These are phyloP conservation scores for Diorhabda elongata DNA, from an alignment of 1,140 invertebrate species.

Conservation along the genomic window DNA sequence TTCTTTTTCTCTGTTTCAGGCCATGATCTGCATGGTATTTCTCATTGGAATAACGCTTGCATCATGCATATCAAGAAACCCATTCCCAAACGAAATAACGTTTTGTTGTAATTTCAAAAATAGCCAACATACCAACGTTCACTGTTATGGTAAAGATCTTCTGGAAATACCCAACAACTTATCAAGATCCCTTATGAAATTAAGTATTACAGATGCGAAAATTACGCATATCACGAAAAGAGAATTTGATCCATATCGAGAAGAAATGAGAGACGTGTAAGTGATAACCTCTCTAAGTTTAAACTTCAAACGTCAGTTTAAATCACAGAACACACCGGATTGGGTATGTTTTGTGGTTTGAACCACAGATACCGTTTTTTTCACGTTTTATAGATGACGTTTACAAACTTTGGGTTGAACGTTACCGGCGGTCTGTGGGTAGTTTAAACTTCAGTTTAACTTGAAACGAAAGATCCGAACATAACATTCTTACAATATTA, in stretches of 20 bases:
- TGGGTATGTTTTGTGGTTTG: neutral
- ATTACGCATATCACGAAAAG: slow-evolving; percentile 37
- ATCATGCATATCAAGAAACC: too few relatives aligned
- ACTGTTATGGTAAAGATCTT: slow-evolving; percentile 41
- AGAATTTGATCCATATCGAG: slow-evolving; percentile 38
- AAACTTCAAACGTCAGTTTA: too few relatives aligned
- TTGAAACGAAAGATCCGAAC: too few relatives aligned
- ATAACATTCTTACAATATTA: too few relatives aligned
- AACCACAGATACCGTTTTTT: too few relatives aligned
- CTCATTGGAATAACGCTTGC: neutral
- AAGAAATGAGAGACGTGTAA: slow-evolving; percentile 43
- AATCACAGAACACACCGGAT: neutral
- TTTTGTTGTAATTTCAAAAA: slow-evolving; percentile 9
- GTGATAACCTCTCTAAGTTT: slow-evolving; percentile 17
- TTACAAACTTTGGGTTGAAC: too few relatives aligned
- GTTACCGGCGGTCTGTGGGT: too few relatives aligned
- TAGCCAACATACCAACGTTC: slow-evolving; percentile 34
- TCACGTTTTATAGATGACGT: too few relatives aligned
- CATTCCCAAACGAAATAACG: too few relatives aligned
- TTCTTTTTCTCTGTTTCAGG: slow-evolving; percentile 8
- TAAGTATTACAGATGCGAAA: slow-evolving; percentile 38
- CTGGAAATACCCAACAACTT: slow-evolving; percentile 40
- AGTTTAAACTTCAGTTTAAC: too few relatives aligned
- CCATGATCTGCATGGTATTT: slow-evolving; percentile 8
- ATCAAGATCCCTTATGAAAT: slow-evolving; percentile 33